Evolutionary conservation across 2,888 invertebrate genomes (phyloP).

Genomic region (Volucella zonaria): DNA sequence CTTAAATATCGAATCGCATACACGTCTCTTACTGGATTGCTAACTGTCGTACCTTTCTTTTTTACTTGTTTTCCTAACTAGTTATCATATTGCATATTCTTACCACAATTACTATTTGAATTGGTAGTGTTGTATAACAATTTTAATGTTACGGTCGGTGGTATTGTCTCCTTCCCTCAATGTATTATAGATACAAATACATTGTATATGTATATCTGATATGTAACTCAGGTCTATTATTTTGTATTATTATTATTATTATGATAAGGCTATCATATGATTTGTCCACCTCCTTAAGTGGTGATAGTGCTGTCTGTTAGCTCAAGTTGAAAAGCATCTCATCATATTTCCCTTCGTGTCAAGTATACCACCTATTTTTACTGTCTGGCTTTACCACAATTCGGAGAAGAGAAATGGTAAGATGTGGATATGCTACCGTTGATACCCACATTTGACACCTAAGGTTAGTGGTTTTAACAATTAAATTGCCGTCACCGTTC

Average conservation of each 20-base stretch:
- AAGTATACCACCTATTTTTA: not conserved
- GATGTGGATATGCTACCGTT: constrained; percentile 31
- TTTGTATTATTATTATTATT: no score
- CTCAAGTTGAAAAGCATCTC: constrained; percentile 7
- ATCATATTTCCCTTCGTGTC: constrained; percentile 32
- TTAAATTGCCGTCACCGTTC: constrained; percentile 45
- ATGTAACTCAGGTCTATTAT: constrained; percentile 10
- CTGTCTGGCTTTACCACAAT: constrained; percentile 14
- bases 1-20: constrained; percentile 53
- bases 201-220: not conserved
- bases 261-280: constrained; percentile 51
- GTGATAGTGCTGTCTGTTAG: constrained; percentile 20
- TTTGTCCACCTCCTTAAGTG: constrained; percentile 37
- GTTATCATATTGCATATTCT: constrained; percentile 37
- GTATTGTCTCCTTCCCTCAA: not conserved
- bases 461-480: constrained; percentile 57
- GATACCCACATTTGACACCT: constrained; percentile 7
- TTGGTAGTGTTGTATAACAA: no score
- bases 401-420: not conserved
- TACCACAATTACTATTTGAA: not conserved
- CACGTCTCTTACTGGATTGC: constrained; percentile 47
- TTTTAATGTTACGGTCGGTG: no score
- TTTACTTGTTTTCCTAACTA: constrained; percentile 1
- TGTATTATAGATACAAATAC: constrained; percentile 3
- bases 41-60: constrained; percentile 11